Base-by-base conservation (phyloP, 1,140 invertebrate species). In the Orius insidiosus region DNA sequence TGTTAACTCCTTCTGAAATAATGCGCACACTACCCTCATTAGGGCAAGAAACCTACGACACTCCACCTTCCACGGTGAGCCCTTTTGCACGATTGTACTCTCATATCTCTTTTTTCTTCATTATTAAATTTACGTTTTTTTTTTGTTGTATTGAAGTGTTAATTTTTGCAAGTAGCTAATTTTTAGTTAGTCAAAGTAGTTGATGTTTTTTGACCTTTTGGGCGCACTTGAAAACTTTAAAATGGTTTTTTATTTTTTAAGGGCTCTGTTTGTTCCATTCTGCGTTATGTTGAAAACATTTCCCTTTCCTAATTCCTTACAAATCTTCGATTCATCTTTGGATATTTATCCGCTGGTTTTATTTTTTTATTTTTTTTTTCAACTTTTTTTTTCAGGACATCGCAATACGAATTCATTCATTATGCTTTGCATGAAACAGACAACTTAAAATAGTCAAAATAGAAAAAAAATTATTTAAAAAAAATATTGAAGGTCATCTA, bases 21-120 rank as follows among this genome's bases (percentile, higher is more conserved):
- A 84, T 84, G 80, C 75, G 78, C 68, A 84, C 80, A 60, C 74
- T 83, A 63, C 80, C 81, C 60, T 80, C 78, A 63, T 72, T 84
- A 63, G 68, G 66, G 66, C 75, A 76, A 68, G 74, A 77, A 67
- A 68, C 67, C 62, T 75, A 74, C 66, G 73, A 75, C 62, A 63
- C 68, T 61, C 68, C 67, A 67, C 63, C 64, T 62, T 62, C 63
- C 59, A 68, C 68, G 74, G 72, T 74, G 73, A 74, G 72, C 54
- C 49, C 49, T 44, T 51, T 49, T 47, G 52, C 52, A 53, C 52
- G 52, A 45, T 51, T 49, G 48, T 53, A 39, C 33, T 44, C 43
- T 53, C 37, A 42, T 35, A 46, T 4, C n/a, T n/a, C n/a, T n/a
- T 4, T 24, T 24, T 24, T 24, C 24, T 24, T 46, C 34, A 16